These are phyloP conservation scores for Amblyjoppa proteus DNA, from an alignment of 2,888 invertebrate species.

Conservation along the genomic window DNA sequence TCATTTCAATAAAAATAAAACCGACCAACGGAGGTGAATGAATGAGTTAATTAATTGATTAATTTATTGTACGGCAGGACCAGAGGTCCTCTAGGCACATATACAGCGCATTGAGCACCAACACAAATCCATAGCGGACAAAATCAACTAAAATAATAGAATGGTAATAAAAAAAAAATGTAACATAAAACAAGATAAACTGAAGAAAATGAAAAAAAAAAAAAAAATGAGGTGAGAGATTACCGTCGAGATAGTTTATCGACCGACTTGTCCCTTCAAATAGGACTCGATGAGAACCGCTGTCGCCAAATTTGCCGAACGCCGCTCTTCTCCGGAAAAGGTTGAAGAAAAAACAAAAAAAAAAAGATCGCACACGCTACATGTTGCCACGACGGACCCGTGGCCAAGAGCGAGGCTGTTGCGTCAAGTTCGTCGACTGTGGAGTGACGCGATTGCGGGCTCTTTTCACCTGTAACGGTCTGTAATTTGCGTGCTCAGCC, in stretches of 20 bases:
- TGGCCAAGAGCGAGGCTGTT: neutral
- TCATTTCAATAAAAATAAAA: neutral
- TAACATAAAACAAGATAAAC: no score
- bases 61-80: no score
- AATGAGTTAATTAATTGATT: no score
- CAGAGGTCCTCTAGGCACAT: no score
- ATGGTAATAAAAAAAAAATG: no score
- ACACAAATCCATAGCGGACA: no score
- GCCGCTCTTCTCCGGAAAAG: neutral
- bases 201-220: no score
- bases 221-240: neutral
- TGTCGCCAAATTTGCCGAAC: neutral
- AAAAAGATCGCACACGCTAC: neutral
- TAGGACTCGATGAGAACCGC: neutral
- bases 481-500: slow-evolving; percentile 69
- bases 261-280: neutral
- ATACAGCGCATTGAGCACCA: no score
- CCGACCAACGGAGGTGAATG: neutral
- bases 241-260: neutral
- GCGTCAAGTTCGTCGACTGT: neutral
- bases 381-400: neutral
- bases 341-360: neutral
- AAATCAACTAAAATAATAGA: no score
- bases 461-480: slow-evolving; percentile 61
- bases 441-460: slow-evolving; percentile 10